Evolutionary conservation across 2,888 invertebrate species (phyloP).

Genomic region (Leptinotarsa juncta): DNA sequence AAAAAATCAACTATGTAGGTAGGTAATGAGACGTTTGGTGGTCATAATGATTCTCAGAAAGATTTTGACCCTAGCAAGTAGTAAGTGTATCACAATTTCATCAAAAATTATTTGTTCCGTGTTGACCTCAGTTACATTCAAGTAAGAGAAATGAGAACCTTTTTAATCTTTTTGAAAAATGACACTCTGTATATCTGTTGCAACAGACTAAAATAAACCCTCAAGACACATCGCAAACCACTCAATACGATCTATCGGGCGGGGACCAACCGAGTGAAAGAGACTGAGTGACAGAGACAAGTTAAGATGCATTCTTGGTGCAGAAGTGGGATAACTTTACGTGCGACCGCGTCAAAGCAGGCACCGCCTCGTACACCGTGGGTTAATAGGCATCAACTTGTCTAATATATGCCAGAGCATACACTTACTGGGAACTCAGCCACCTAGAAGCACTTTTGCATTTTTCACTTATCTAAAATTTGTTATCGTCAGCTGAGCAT

Average conservation of each 20-base stretch:
- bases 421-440: conserved; percentile 47
- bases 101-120: no score
- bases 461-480: conserved; percentile 44
- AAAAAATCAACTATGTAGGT: no score
- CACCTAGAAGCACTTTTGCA: conserved; percentile 44
- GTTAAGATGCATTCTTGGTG: conserved; percentile 26
- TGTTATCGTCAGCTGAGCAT: conserved; percentile 39
- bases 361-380: conserved; percentile 35
- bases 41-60: no score
- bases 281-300: conserved; percentile 1
- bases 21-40: no score
- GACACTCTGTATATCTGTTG: no score
- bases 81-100: no score
- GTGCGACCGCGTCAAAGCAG: conserved; percentile 37
- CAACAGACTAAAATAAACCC: background rate
- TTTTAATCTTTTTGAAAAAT: no score
- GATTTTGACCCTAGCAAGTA: no score
- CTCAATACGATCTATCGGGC: conserved; percentile 8
- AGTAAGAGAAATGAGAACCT: no score
- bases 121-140: no score
- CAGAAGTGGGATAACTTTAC: conserved; percentile 38
- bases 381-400: conserved; percentile 45
- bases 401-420: conserved; percentile 54
- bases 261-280: background rate
- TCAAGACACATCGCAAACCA: conserved; percentile 14